These are phyloP conservation scores for Sepioteuthis lessoniana DNA, from an alignment of 2,888 invertebrate genomes.

Conservation along the genomic window DNA sequence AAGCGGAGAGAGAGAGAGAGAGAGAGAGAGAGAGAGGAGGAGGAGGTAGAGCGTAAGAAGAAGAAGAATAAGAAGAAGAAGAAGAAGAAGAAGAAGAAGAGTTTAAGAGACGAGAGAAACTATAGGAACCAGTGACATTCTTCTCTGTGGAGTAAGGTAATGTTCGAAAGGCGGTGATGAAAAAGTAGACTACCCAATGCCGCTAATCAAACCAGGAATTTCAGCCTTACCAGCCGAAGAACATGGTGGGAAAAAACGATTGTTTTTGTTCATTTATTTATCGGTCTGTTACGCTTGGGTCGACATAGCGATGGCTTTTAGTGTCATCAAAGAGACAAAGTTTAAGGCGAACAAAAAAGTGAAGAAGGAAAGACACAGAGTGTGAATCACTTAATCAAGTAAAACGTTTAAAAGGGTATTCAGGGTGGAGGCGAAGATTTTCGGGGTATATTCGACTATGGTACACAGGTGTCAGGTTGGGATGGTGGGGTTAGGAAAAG, in stretches of 20 bases:
- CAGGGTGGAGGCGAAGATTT: neutral
- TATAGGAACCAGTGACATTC: no score
- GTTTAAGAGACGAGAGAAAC: no score
- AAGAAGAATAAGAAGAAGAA: no score
- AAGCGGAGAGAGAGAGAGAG: no score
- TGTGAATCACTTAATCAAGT: constrained; percentile 23
- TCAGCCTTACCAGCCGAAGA: neutral
- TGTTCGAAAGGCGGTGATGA: neutral
- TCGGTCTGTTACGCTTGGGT: neutral
- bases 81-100: no score
- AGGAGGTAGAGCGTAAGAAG: no score
- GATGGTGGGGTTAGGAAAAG: neutral
- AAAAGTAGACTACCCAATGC: neutral
- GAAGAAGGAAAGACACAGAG: neutral
- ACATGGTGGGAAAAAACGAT: neutral
- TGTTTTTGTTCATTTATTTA: neutral
- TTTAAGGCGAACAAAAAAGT: neutral
- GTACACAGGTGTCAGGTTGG: neutral
- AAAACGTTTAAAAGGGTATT: neutral
- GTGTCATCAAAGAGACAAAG: neutral
- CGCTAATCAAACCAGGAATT: neutral
- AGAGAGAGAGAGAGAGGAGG: no score
- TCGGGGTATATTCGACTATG: neutral
- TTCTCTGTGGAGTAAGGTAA: neutral
- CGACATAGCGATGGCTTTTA: neutral